Evolutionary conservation across 2,797 vertebrate genomes (phyloP).

Genomic region (Distichodus sexfasciatus): DNA sequence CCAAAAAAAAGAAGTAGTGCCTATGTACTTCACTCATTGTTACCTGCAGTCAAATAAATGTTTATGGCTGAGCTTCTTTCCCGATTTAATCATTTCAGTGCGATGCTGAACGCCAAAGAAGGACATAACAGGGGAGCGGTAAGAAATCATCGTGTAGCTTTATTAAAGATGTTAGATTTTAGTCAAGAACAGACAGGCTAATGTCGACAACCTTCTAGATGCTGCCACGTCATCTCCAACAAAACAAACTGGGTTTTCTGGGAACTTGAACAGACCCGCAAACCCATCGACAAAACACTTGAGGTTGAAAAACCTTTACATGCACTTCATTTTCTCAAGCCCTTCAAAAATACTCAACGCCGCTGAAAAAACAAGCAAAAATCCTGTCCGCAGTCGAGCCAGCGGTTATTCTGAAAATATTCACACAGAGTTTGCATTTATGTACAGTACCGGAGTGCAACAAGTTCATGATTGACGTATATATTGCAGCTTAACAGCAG

Average conservation of each 20-base stretch:
- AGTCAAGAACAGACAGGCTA: slow-evolving; percentile 49
- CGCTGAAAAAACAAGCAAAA: background rate
- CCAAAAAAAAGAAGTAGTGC: background rate
- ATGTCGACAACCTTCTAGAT: slow-evolving; percentile 52
- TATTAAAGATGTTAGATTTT: slow-evolving; percentile 64
- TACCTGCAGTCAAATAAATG: no score
- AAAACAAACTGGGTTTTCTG: no score
- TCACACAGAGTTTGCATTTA: background rate
- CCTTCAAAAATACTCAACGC: background rate
- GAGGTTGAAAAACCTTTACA: slow-evolving; percentile 5
- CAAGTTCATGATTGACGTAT: background rate
- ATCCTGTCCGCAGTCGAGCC: slow-evolving; percentile 4
- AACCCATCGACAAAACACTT: background rate
- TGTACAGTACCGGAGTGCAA: slow-evolving; percentile 11
- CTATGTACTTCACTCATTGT: background rate
- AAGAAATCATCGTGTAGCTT: slow-evolving; percentile 57
- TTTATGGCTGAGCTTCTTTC: no score
- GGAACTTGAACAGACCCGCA: no score
- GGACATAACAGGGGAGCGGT: slow-evolving; percentile 12
- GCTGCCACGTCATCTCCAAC: background rate
- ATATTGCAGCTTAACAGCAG: slow-evolving; percentile 1
- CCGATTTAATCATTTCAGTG: background rate
- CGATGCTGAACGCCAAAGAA: background rate
- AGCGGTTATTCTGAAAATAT: background rate
- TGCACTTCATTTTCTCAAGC: background rate